A percentile compares a stretch with the other conserved stretches of the same genome.
These are phyloP conservation scores for Melikaiella ostensackeni DNA, from an alignment of 2,888 invertebrate genomes.

Conservation along the genomic window DNA sequence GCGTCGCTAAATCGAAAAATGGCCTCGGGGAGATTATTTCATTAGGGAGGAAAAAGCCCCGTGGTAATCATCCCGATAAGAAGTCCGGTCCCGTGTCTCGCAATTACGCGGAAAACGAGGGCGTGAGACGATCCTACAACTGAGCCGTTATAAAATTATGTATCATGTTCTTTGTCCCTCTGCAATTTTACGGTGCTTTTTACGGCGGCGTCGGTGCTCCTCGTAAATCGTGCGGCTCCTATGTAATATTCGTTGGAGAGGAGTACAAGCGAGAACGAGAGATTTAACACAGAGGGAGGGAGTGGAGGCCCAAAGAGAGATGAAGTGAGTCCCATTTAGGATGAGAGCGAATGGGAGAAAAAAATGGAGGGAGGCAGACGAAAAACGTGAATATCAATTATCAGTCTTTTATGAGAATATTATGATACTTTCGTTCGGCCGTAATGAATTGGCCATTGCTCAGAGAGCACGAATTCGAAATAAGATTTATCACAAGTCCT, in stretches of 20 bases:
- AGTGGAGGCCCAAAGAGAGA: conserved; percentile 31
- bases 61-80: conserved; percentile 49
- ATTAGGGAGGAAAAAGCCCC: conserved; percentile 26
- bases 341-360: conserved; percentile 28
- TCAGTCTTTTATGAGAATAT: conserved; percentile 29
- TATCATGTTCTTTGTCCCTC: conserved; percentile 65
- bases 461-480: conserved; percentile 6
- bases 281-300: conserved; percentile 17
- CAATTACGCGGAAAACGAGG: conserved; percentile 62
- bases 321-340: conserved; percentile 38
- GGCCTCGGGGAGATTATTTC: conserved; percentile 22
- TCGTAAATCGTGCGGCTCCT: conserved; percentile 59
- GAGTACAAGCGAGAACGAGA: conserved; percentile 40
- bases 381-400: conserved; percentile 49
- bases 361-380: conserved; percentile 18
- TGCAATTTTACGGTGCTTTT: conserved; percentile 59
- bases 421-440: conserved; percentile 9
- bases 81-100: conserved; percentile 51
- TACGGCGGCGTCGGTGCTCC: conserved; percentile 54
- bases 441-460: conserved; percentile 20
- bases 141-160: conserved; percentile 63
- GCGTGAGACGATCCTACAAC: conserved; percentile 60
- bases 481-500: conserved; percentile 8
- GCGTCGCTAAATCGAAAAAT: conserved; percentile 31
- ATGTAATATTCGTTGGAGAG: conserved; percentile 44